Percentiles rank a stretch among this genome's conserved stretches.
Conservation (phyloP, 2,888 invertebrate genomes). For the Netelia virgata region DNA sequence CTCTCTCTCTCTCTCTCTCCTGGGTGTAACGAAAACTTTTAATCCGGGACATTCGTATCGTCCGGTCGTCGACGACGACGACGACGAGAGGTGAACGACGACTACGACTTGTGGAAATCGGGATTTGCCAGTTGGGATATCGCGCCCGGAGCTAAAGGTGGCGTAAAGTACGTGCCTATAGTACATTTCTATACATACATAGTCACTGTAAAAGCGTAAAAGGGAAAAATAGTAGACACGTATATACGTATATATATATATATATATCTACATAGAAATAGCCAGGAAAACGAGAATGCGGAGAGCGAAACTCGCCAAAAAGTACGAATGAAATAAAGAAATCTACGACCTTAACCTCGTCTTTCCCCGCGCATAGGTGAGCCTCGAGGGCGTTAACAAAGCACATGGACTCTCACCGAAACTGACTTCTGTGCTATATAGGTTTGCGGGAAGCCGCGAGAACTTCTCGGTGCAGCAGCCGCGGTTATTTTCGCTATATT, state of each 20-base stretch:
- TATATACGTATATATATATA: too few relatives aligned
- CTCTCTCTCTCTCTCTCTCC: not conserved
- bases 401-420: constrained; percentile 31
- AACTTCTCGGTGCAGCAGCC: not conserved
- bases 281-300: constrained; percentile 29
- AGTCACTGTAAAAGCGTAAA: not conserved
- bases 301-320: constrained; percentile 43
- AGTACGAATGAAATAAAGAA: constrained; percentile 73
- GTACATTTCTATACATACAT: not conserved
- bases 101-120: constrained; percentile 46
- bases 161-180: not conserved
- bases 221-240: constrained; percentile 9
- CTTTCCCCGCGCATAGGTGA: constrained; percentile 39
- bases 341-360: constrained; percentile 62
- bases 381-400: constrained; percentile 41
- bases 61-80: constrained; percentile 55
- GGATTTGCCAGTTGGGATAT: constrained; percentile 55
- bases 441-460: constrained; percentile 68
- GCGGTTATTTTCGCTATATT: constrained; percentile 14
- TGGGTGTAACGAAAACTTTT: constrained; percentile 72
- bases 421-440: constrained; percentile 33
- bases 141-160: constrained; percentile 28
- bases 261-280: constrained; percentile 38
- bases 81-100: constrained; percentile 40
- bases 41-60: constrained; percentile 76